Evolutionary conservation across 37 sponge, comb jelly and placozoan species (phyloP).

Genomic region (Cladorhizidae sp.): DNA sequence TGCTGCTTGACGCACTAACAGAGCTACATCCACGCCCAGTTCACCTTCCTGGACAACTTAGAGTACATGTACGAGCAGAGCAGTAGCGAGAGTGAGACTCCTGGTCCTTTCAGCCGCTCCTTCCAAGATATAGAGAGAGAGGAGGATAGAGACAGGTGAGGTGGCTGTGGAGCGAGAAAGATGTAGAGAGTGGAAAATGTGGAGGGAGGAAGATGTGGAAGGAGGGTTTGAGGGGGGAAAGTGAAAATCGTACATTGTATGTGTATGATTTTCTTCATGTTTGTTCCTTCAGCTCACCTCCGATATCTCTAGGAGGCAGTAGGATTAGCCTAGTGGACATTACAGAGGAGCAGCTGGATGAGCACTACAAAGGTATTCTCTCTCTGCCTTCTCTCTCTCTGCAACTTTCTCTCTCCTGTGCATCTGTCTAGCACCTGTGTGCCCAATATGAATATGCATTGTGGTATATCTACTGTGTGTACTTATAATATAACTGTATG

Average conservation of each 20-base stretch:
- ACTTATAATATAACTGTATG: not conserved
- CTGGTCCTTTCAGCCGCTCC: constrained; percentile 44
- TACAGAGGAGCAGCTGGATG: constrained; percentile 1
- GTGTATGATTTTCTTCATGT: not conserved
- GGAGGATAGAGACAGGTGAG: constrained; percentile 5
- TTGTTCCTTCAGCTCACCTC: constrained; percentile 7
- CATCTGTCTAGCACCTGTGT: too few species aligned
- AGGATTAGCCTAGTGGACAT: constrained; percentile 1
- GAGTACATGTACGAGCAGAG: constrained; percentile 65
- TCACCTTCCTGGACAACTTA: constrained; percentile 66
- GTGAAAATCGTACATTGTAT: too few species aligned
- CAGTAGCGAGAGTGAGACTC: constrained; percentile 42
- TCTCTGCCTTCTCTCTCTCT: too few species aligned
- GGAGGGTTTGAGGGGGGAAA: not conserved
- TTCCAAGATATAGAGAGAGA: constrained; percentile 24
- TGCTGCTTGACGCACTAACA: not conserved
- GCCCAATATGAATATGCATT: too few species aligned
- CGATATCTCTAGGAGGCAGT: constrained; percentile 18
- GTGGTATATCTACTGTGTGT: too few species aligned
- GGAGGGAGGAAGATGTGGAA: not conserved
- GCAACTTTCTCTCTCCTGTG: too few species aligned
- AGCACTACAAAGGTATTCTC: constrained; percentile 1
- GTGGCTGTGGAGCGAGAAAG: not conserved
- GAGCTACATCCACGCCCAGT: constrained; percentile 39
- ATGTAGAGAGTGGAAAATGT: too few species aligned